Base-by-base conservation (phyloP, 2,888 invertebrate species). In the Synanthedon andrenaeformis region DNA sequence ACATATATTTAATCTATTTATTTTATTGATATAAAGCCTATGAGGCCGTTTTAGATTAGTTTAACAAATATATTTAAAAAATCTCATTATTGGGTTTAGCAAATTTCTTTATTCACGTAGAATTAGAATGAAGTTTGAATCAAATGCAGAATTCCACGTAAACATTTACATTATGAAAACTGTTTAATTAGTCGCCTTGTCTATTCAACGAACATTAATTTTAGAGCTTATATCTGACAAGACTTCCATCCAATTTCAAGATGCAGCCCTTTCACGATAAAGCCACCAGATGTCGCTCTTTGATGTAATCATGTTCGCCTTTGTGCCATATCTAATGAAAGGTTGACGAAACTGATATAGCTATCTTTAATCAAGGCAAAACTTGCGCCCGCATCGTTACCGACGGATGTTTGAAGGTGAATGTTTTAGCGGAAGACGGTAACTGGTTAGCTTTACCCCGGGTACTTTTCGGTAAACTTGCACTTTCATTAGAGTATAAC, bases 301-400 rank as follows among this genome's bases (percentile, higher is more conserved):
- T 69, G 76, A 76, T 82, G 77, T 82, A 84, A 86, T 86, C 79
- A 79, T 79, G 73, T 67, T 65, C 62, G 74, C 77, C 83, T 86
- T 86, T 84, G 85, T 85, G 70, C 73, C 75, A 66, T 70, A 72
- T 64, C 73, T 84, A 83, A 84, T 84, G 84, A 80, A 83, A 84
- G 85, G 83, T 82, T 77, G 74, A 71, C 73, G 79, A 80, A 81
- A 81, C 80, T 82, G 85, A 87, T 87, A 81, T 82, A 75, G 79
- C 76, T 81, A 86, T 86, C 86, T 85, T 82, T 81, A 82, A 86
- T 86, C 86, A 82, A 81, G 76, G 76, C 70, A 69, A 83, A 82
- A 84, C 82, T 86, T 80, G 71, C 57, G 64, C 70, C 67, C 71
- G 74, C 69, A 74, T 75, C 64, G 72, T 66, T 68, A 82, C 80